Conservation (phyloP, 2,888 invertebrate species). For the Lasioglossum figueresi region DNA sequence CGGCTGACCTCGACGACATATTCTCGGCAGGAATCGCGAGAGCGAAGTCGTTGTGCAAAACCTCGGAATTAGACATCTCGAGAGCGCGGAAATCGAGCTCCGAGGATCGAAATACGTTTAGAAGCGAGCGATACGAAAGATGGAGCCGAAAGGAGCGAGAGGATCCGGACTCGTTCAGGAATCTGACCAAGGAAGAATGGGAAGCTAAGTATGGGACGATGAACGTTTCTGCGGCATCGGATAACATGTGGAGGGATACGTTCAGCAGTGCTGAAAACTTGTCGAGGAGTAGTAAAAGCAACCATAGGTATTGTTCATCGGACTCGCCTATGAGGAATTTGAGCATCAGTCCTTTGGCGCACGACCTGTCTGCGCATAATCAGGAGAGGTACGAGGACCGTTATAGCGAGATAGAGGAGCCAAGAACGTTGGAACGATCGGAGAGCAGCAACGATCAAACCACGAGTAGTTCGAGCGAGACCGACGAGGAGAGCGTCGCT, state of each 20-base stretch:
- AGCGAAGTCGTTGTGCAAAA: conserved; percentile 61
- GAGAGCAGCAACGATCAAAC: conserved; percentile 35
- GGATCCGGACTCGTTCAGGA: conserved; percentile 77
- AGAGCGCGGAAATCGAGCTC: conserved; percentile 51
- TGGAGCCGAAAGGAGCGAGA: conserved; percentile 76
- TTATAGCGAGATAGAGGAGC: conserved; percentile 7
- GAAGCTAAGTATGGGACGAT: conserved; percentile 76
- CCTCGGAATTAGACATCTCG: conserved; percentile 9
- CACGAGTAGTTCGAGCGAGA: conserved; percentile 45
- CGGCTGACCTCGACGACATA: conserved; percentile 76
- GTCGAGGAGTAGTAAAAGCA: not conserved
- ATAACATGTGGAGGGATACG: conserved; percentile 8
- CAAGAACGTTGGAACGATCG: not conserved
- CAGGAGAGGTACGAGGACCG: not conserved
- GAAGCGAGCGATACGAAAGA: conserved; percentile 60
- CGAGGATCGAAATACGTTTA: conserved; percentile 40
- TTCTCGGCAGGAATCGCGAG: conserved; percentile 78
- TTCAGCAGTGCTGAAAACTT: conserved; percentile 33
- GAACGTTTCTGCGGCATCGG: conserved; percentile 19
- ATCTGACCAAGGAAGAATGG: conserved; percentile 82
- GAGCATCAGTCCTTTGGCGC: conserved; percentile 37
- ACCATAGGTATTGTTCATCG: conserved; percentile 35
- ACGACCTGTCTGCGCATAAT: not conserved
- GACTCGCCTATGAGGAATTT: conserved; percentile 44
- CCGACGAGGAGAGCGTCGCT: conserved; percentile 52